A percentile compares a stretch with the other conserved stretches of the same genome.
These are phyloP conservation scores for Panorpa germanica DNA, from an alignment of 2,888 invertebrate species.

Conservation along the genomic window DNA sequence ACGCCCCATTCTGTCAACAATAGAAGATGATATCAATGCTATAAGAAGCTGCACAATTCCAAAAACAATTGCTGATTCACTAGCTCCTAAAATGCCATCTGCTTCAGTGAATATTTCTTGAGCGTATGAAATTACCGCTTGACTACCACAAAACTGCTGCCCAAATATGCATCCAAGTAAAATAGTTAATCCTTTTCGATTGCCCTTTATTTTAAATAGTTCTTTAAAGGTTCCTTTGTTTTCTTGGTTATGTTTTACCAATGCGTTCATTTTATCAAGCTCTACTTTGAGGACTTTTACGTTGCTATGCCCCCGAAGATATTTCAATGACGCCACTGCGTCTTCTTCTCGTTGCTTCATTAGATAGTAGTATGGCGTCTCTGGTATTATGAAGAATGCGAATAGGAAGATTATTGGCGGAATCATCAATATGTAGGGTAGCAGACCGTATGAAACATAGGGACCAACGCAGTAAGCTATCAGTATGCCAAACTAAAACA, in stretches of 20 bases:
- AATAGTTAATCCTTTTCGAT: conserved; percentile 35
- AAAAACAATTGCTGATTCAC: conserved; percentile 30
- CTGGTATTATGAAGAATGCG: conserved; percentile 39
- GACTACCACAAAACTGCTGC: conserved; percentile 40
- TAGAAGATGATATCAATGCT: conserved; percentile 32
- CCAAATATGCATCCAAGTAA: conserved; percentile 37
- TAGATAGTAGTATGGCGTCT: conserved; percentile 41
- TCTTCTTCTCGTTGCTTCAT: conserved; percentile 26
- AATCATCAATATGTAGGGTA: conserved; percentile 33
- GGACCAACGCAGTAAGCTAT: conserved; percentile 39
- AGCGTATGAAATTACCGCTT: conserved; percentile 35
- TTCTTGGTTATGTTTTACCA: conserved; percentile 33
- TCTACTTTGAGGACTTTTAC: conserved; percentile 33
- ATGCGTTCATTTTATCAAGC: conserved; percentile 32
- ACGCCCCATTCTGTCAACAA: conserved; percentile 40
- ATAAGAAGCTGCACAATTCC: conserved; percentile 33
- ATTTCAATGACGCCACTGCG: conserved; percentile 33
- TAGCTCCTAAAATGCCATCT: conserved; percentile 27
- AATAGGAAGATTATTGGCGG: conserved; percentile 34
- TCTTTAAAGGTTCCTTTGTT: conserved; percentile 29
- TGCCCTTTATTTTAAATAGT: conserved; percentile 28
- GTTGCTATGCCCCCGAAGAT: conserved; percentile 32
- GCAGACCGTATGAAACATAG: conserved; percentile 31
- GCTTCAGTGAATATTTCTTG: conserved; percentile 39
- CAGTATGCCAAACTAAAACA: conserved; percentile 37